Percentiles rank a stretch among this genome's conserved stretches.
Evolutionary conservation across 2,797 vertebrate species (phyloP).

Genomic region (Xenops minutus): DNA sequence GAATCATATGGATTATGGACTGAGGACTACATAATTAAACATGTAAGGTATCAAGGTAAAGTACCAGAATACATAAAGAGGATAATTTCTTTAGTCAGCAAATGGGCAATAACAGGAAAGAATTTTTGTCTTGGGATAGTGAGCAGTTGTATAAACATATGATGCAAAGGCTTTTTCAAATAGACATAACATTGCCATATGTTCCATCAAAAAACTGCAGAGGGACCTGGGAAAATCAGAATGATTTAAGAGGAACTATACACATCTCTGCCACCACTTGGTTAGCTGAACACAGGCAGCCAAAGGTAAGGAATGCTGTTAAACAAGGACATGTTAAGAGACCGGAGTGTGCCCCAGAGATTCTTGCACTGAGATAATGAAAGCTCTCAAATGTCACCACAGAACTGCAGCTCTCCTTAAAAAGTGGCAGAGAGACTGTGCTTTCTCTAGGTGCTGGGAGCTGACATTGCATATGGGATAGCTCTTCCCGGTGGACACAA

Average conservation of each 20-base stretch:
- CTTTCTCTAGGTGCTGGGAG: slow-evolving; percentile 37
- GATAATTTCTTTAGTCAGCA: slow-evolving; percentile 84
- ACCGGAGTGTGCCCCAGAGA: slow-evolving; percentile 75
- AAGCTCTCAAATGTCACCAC: slow-evolving; percentile 70
- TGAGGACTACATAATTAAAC: slow-evolving; percentile 79
- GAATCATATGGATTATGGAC: slow-evolving; percentile 78
- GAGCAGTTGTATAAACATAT: slow-evolving; percentile 85
- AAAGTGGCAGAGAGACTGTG: slow-evolving; percentile 7
- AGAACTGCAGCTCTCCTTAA: slow-evolving; percentile 65
- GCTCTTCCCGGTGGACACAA: slow-evolving; percentile 35
- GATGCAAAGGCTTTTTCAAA: slow-evolving; percentile 84
- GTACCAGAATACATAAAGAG: slow-evolving; percentile 82
- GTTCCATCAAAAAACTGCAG: slow-evolving; percentile 77
- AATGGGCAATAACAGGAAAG: slow-evolving; percentile 83
- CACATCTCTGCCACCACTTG: slow-evolving; percentile 74
- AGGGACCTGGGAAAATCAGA: slow-evolving; percentile 80
- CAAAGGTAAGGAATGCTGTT: slow-evolving; percentile 69
- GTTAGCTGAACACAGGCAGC: slow-evolving; percentile 71
- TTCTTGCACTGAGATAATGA: slow-evolving; percentile 69
- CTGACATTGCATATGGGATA: slow-evolving; percentile 45
- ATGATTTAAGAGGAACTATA: slow-evolving; percentile 79
- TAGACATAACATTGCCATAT: slow-evolving; percentile 84
- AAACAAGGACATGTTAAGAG: slow-evolving; percentile 74
- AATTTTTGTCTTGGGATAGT: slow-evolving; percentile 84
- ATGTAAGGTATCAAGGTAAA: slow-evolving; percentile 82